A percentile compares a stretch with the other conserved stretches of the same genome.
These are phyloP conservation scores for Abrostola tripartita DNA, from an alignment of 2,888 invertebrate species.

Conservation along the genomic window DNA sequence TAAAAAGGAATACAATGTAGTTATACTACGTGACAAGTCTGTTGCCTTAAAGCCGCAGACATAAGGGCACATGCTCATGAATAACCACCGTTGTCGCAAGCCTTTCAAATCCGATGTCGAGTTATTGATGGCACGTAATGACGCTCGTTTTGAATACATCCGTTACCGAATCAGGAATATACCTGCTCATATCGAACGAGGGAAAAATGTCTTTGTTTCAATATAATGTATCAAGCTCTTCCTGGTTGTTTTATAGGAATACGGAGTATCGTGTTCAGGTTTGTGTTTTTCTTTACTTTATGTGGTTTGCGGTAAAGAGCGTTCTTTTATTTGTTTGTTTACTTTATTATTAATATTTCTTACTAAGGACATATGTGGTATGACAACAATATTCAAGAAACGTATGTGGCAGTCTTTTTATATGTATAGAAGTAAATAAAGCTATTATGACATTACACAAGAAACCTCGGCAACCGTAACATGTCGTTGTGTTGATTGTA, in stretches of 20 bases:
- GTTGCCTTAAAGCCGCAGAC: constrained; percentile 64
- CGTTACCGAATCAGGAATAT: constrained; percentile 51
- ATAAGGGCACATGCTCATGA: constrained; percentile 50
- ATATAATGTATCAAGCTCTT: constrained; percentile 45
- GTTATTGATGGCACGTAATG: constrained; percentile 71
- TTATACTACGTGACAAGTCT: constrained; percentile 64
- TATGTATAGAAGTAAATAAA: background rate
- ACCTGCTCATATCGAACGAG: constrained; percentile 43
- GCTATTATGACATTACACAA: constrained; percentile 6
- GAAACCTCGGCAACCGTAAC: constrained; percentile 26
- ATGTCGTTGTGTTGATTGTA: constrained; percentile 44
- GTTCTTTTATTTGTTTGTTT: background rate
- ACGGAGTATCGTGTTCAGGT: constrained; percentile 26
- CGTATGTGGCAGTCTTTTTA: background rate
- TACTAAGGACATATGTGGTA: no score
- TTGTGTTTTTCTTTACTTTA: constrained; percentile 26
- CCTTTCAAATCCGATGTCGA: constrained; percentile 58
- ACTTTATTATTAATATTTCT: background rate
- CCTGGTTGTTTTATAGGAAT: constrained; percentile 31
- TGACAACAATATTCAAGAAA: no score
- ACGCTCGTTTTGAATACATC: constrained; percentile 60
- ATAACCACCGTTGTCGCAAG: constrained; percentile 51
- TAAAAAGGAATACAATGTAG: constrained; percentile 60
- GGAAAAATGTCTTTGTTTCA: constrained; percentile 59
- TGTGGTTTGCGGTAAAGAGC: background rate